A percentile compares a stretch with the other conserved stretches of the same genome.
These are phyloP conservation scores for Agelaius tricolor DNA, from an alignment of 2,113 vertebrate species.

Conservation along the genomic window DNA sequence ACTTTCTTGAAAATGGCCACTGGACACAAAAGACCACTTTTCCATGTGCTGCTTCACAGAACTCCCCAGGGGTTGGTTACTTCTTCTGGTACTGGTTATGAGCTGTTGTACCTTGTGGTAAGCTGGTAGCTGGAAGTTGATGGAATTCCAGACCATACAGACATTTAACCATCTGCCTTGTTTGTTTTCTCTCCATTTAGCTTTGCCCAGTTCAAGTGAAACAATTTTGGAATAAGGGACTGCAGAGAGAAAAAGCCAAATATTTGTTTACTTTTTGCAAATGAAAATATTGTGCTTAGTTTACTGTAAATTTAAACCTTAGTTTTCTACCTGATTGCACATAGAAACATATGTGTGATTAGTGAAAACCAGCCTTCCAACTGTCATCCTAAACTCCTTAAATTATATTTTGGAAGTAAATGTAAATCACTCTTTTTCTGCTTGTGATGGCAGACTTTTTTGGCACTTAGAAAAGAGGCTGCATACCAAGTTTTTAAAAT, in stretches of 20 bases:
- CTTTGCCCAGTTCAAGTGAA: background rate
- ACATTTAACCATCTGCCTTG: constrained; percentile 27
- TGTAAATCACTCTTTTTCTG: background rate
- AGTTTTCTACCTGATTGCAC: constrained; percentile 45
- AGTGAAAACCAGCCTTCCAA: background rate
- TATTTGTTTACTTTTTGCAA: background rate
- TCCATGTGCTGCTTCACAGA: background rate
- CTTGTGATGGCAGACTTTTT: background rate
- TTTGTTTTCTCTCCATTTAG: constrained; percentile 19
- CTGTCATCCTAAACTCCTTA: background rate
- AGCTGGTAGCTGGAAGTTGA: constrained; percentile 29
- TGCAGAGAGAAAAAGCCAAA: background rate
- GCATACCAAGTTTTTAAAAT: background rate
- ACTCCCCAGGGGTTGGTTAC: constrained; percentile 33
- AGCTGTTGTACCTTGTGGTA: background rate
- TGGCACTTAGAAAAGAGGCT: background rate
- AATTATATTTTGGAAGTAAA: background rate
- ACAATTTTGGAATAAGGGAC: background rate
- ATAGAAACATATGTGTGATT: constrained; percentile 8
- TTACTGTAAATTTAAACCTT: constrained; percentile 20
- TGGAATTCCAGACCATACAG: background rate
- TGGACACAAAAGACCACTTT: background rate
- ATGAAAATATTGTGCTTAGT: background rate
- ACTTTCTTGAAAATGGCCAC: background rate
- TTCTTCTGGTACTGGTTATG: constrained; percentile 4